Evolutionary conservation across 2,888 invertebrate genomes (phyloP).

Genomic region (Caenorhabditis sp.): DNA sequence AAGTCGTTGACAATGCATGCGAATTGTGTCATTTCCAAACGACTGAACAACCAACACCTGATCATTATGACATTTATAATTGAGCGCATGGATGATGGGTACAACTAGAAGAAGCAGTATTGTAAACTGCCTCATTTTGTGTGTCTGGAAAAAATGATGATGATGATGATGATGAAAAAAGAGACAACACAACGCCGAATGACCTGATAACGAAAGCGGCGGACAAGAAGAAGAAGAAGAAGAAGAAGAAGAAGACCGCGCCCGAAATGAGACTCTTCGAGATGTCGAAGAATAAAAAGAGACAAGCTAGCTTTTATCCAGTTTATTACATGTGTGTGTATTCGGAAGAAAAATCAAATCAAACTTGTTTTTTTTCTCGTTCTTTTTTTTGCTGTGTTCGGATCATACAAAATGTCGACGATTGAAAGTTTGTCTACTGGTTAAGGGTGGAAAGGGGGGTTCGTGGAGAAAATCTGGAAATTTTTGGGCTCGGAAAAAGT

Average conservation of each 20-base stretch:
- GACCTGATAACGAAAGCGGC: conserved; percentile 3
- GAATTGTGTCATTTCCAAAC: conserved; percentile 70
- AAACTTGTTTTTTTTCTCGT: conserved; percentile 23
- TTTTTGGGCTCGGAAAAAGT: no score
- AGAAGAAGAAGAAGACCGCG: neutral
- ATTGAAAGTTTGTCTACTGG: neutral
- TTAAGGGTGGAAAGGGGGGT: neutral
- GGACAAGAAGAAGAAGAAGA: neutral
- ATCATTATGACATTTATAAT: conserved; percentile 54
- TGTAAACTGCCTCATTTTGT: conserved; percentile 41
- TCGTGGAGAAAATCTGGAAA: no score
- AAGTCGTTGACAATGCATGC: conserved; percentile 70
- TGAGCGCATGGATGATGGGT: conserved; percentile 26
- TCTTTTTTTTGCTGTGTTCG: neutral
- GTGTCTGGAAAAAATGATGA: conserved; percentile 19
- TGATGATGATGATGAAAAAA: conserved; percentile 1
- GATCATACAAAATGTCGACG: neutral
- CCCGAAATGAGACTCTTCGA: neutral
- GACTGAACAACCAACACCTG: conserved; percentile 67
- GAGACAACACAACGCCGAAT: neutral
- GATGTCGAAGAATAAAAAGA: neutral
- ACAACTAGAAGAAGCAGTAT: conserved; percentile 29
- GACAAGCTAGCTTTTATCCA: conserved; percentile 39
- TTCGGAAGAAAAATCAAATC: conserved; percentile 3
- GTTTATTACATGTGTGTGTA: conserved; percentile 34